Percentiles rank a stretch among this genome's conserved stretches.
phyloP scores from a whole-genome alignment of 2,113 vertebrate species.

The Falcunculus frontatus region DNA sequence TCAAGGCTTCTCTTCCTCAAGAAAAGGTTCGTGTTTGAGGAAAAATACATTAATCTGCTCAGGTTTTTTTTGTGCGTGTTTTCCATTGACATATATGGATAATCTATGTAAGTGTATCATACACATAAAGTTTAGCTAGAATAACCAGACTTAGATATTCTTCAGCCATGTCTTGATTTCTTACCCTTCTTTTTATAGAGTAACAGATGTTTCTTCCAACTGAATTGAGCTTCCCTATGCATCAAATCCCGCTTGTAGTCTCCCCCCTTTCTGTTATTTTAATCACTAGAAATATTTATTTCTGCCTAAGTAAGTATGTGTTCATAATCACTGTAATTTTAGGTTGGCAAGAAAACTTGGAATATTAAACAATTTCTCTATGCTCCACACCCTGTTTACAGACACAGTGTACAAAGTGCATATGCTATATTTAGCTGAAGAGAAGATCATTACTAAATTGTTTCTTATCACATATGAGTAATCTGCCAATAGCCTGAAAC shows the following conservation, averaged over 20 bases:
- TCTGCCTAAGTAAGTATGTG: background rate
- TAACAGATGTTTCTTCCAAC: background rate
- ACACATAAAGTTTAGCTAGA: background rate
- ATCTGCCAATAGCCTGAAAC: background rate
- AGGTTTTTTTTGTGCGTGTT: background rate
- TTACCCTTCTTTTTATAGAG: background rate
- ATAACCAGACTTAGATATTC: background rate
- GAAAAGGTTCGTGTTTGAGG: background rate
- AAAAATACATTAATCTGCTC: background rate
- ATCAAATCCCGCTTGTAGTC: background rate
- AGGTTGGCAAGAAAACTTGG: background rate
- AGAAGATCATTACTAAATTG: background rate
- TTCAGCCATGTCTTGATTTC: background rate
- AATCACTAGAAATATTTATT: constrained; percentile 6
- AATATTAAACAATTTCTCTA: background rate
- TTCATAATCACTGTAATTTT: background rate
- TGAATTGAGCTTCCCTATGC: background rate
- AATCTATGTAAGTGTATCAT: background rate
- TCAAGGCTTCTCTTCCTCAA: background rate
- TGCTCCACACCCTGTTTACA: background rate
- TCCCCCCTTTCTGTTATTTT: background rate
- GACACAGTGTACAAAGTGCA: background rate
- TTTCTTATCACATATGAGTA: constrained; percentile 20
- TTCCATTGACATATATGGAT: background rate
- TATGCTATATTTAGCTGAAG: background rate